phyloP scores from a whole-genome alignment of 2,888 invertebrate species.

The Tetanocera ferruginea region DNA sequence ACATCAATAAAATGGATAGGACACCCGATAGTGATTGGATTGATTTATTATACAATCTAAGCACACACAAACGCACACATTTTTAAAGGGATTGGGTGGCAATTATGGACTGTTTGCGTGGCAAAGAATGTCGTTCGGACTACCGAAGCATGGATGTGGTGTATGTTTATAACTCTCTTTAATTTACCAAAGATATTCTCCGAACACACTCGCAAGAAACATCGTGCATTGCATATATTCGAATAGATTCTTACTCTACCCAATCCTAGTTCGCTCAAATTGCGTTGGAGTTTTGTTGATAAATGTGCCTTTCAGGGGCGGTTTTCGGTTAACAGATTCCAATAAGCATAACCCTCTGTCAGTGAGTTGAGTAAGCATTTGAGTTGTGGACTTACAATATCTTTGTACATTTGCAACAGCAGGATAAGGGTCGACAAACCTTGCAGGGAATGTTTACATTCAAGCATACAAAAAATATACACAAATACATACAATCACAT shows the following conservation, averaged over 20 bases:
- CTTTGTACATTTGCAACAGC: background rate
- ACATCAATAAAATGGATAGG: background rate
- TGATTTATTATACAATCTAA: conserved; percentile 64
- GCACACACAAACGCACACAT: conserved; percentile 46
- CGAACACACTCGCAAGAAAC: conserved; percentile 30
- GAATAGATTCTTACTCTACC: conserved; percentile 13
- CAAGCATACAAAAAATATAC: background rate
- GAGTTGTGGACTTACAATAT: background rate
- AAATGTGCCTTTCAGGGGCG: background rate
- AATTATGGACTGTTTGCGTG: background rate
- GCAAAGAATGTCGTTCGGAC: background rate
- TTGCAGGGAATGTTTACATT: background rate
- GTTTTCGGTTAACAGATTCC: background rate
- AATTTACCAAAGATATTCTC: conserved; percentile 31
- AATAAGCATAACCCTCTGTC: background rate
- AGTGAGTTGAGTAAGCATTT: background rate
- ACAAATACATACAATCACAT: background rate
- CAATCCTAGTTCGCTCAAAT: background rate
- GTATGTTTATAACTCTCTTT: conserved; percentile 14
- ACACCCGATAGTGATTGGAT: conserved; percentile 46
- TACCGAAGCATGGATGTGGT: conserved; percentile 27
- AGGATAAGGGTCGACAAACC: too few relatives aligned
- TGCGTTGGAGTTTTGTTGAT: background rate
- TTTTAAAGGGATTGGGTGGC: background rate
- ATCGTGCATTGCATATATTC: conserved; percentile 22